Evolutionary conservation across 1,140 invertebrate species (phyloP), one percentile per base, ranked within the genome.

Genomic region (Drosophila cardini): DNA sequence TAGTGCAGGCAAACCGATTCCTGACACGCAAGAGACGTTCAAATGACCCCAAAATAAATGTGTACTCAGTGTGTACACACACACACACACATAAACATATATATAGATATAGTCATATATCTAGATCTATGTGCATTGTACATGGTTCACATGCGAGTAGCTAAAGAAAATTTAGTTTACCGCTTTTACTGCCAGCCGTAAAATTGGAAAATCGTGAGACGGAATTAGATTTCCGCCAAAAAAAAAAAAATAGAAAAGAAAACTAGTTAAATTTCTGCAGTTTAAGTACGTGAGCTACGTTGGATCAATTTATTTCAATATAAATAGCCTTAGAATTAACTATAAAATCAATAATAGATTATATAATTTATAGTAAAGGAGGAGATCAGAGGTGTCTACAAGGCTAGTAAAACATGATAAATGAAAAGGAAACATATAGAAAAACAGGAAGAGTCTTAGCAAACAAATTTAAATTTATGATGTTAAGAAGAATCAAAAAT

Each of bases 11-110:
- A 68, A 72, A 72, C 30, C 26, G 55, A 45, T 53, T 60, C 32
- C 63, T 45, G 38, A 21, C 70, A 72, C 70, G 70, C 68, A 71
- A 71, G 45, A 30, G 16, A 40, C 46, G 18, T 11, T 11, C 18
- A 68, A 67, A 53, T 64, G 48, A 32, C 34, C 26, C 45, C 40
- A 68, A 72, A 68, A 60, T 45, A 38, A 71, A 64, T 53, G 32
- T 45, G 57, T 43, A 13, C 13, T 38, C 26, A n/a, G n/a, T n/a
- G 1, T 11, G 8, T 18, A 4, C 16, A 16, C 38, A 26, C 9
- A 43, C 38, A 48, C 32, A 15, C 13, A 53, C 55, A 42, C 18
- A 32, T 26, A 15, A 18, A 18, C n/a, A n/a, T 32, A 21, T 26
- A n/a, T 45, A 45, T 56, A 34, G 18, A 38, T 8, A 48, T 56